Base-by-base conservation (phyloP, 2,113 vertebrate genomes). In the Podarcis muralis region DNA sequence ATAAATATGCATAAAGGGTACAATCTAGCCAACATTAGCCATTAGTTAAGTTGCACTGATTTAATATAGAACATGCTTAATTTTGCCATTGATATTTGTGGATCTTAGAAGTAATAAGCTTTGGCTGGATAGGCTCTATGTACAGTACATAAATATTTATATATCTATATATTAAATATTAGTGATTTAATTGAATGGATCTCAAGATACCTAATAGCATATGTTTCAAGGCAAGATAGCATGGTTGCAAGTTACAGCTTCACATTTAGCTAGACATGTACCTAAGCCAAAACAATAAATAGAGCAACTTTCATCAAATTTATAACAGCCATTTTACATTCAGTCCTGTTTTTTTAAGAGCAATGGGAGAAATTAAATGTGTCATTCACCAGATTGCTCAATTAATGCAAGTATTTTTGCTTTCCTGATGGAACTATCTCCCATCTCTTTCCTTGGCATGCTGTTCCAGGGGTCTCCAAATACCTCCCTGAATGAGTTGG, bases 281-380 rank as follows among this genome's bases (percentile, higher is more conserved):
- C 0, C 8, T 43, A 71, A 62, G 80, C 6, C 35, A 72, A 53
- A 86, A 37, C 0, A 89, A 77, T 59, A 18, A 87, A 87, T 6
- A 5, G 12, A 79, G 9, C 4, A 87, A 87, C 53, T 85, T 89
- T 85, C 30, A 86, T 1, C 85, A 92, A 93, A 87, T 2, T 0
- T 15, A 74, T 16, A 11, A 0, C 20, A 3, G 5, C 82, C 18
- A 32, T 87, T 89, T 35, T 76, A 62, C 6, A 83, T 72, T 65
- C 65, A 57, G 82, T 8, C n/a, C 35, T 88, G 35, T 9, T 78
- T 30, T 86, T 69, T 90, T 87, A 77, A 8, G 23, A 85, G n/a
- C 1, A 62, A 3, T 37, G 30, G 59, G 48, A 48, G 8, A 48
- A 48, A 48, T 48, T 48, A 8, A 48, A 48, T 11, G 48, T 1